Conservation (phyloP, 1,140 invertebrate genomes). For the Halictus rubicundus region DNA sequence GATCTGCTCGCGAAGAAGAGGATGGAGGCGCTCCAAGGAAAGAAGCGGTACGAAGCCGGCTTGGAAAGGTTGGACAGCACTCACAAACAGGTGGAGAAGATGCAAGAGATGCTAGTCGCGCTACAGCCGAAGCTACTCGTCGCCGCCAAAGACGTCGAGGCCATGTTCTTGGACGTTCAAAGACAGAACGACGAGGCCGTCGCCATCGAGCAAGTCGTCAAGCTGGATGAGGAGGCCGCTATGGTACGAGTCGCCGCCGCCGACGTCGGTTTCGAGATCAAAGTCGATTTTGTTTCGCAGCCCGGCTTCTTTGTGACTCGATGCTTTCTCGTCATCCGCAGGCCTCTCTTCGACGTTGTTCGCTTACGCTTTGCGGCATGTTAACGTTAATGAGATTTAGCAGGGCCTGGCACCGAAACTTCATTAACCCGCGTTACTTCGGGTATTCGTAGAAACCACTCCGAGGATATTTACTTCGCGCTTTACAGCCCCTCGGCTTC, state of each 20-base stretch:
- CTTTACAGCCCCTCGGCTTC: too few species aligned
- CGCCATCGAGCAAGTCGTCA: conserved; percentile 85
- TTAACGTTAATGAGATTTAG: neutral
- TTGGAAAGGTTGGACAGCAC: conserved; percentile 92
- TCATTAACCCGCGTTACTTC: too few species aligned
- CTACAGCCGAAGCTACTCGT: conserved; percentile 93
- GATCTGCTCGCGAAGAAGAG: conserved; percentile 88
- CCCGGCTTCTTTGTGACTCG: neutral
- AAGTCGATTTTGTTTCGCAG: conserved; percentile 5
- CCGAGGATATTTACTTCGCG: too few species aligned
- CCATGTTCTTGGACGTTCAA: conserved; percentile 89
- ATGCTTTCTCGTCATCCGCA: neutral
- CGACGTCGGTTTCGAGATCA: conserved; percentile 20
- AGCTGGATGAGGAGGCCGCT: conserved; percentile 85
- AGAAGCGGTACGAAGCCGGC: conserved; percentile 91
- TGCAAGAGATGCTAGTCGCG: conserved; percentile 92
- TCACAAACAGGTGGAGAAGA: conserved; percentile 90
- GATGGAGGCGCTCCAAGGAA: conserved; percentile 83
- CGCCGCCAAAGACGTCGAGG: conserved; percentile 91
- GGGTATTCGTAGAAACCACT: too few species aligned
- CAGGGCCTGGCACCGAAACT: neutral
- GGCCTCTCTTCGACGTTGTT: neutral
- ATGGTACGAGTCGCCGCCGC: conserved; percentile 81
- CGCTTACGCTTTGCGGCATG: neutral
- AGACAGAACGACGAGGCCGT: conserved; percentile 92